Conservation (phyloP, 2,797 vertebrate species). For the Pseudochromis fuscus region DNA sequence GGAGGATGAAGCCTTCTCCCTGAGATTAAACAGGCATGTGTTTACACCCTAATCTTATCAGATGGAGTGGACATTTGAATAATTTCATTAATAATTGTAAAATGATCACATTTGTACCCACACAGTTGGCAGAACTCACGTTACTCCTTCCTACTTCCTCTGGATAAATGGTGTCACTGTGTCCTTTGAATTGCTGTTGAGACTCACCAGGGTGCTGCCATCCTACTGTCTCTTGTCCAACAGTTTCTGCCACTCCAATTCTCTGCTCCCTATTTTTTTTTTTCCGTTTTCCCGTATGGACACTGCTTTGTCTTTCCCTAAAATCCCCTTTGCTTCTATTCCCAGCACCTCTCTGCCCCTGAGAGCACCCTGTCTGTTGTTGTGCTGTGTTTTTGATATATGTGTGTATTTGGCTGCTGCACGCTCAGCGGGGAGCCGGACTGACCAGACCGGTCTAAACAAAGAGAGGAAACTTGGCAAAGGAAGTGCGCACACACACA, state of each 20-base stretch:
- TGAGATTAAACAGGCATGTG: too few species aligned
- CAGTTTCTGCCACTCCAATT: not conserved
- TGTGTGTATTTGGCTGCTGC: slow-evolving; percentile 82
- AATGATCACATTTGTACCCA: not conserved
- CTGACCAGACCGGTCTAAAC: slow-evolving; percentile 83
- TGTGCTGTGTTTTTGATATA: slow-evolving; percentile 75
- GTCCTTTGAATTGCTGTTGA: not conserved
- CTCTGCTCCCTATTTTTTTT: slow-evolving; percentile 6
- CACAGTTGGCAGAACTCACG: too few species aligned
- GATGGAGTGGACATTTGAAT: not conserved
- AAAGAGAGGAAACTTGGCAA: slow-evolving; percentile 88
- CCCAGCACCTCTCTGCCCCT: slow-evolving; percentile 68
- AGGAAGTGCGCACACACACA: slow-evolving; percentile 62
- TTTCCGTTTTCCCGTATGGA: slow-evolving; percentile 20
- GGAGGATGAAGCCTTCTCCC: too few species aligned
- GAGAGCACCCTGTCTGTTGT: slow-evolving; percentile 67
- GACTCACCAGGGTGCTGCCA: slow-evolving; percentile 3
- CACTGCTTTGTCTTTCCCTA: slow-evolving; percentile 25
- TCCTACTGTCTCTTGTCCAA: slow-evolving; percentile 8
- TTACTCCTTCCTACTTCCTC: not conserved
- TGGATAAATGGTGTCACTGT: slow-evolving; percentile 6
- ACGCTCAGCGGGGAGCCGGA: slow-evolving; percentile 78
- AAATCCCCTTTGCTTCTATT: slow-evolving; percentile 58
- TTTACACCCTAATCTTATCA: too few species aligned
- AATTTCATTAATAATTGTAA: not conserved